Evolutionary conservation across 2,888 invertebrate species (phyloP).

Genomic region (Ophioninae sp.): DNA sequence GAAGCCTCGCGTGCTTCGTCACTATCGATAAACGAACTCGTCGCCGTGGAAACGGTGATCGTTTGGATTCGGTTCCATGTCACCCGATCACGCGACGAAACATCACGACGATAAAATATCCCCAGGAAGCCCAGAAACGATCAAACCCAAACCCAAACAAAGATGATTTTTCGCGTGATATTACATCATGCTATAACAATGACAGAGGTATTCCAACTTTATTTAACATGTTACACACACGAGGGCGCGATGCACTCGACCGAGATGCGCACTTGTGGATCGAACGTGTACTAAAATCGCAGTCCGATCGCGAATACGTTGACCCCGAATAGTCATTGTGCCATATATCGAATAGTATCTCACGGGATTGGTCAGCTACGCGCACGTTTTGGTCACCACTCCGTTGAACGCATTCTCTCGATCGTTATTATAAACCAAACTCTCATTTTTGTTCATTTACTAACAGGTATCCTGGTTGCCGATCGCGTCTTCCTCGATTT

Average conservation of each 20-base stretch:
- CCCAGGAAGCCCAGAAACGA: too few species aligned
- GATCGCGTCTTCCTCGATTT: background rate
- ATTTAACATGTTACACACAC: conserved; percentile 54
- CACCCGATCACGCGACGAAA: too few species aligned
- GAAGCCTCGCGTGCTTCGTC: conserved; percentile 7
- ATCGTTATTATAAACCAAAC: background rate
- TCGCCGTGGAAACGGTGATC: conserved; percentile 47
- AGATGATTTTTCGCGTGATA: too few species aligned
- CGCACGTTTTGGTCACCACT: background rate
- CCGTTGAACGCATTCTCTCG: background rate
- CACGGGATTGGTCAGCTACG: background rate
- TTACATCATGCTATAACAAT: conserved; percentile 4
- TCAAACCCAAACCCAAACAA: too few species aligned
- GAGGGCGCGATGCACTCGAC: conserved; percentile 14
- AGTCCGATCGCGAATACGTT: background rate
- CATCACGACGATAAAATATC: too few species aligned
- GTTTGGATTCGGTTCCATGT: background rate
- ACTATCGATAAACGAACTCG: conserved; percentile 28
- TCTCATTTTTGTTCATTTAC: background rate
- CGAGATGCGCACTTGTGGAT: background rate
- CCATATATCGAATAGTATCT: background rate
- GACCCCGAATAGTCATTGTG: background rate
- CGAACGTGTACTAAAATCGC: too few species aligned
- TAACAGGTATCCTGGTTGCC: background rate
- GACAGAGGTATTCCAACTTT: conserved; percentile 60